Evolutionary conservation across 2,113 vertebrate genomes (phyloP).

Genomic region (Irena cyanogastra): DNA sequence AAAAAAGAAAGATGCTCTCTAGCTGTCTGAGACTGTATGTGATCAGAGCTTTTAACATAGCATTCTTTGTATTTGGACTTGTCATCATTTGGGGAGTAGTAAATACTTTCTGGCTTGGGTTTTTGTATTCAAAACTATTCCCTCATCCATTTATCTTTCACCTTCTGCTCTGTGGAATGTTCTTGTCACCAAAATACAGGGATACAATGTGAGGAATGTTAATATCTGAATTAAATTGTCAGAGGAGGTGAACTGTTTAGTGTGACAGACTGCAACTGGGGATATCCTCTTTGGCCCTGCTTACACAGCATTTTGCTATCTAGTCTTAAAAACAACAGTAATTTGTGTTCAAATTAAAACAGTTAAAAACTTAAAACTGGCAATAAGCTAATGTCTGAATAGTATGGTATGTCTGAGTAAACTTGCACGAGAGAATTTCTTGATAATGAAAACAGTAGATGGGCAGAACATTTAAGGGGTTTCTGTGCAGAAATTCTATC

Average conservation of each 20-base stretch:
- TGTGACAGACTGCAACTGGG: conserved; percentile 29
- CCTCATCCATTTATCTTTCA: conserved; percentile 63
- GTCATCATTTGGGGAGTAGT: conserved; percentile 57
- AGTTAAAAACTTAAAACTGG: neutral
- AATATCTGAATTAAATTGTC: conserved; percentile 68
- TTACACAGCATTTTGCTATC: neutral
- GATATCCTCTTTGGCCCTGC: neutral
- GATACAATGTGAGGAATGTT: conserved; percentile 72
- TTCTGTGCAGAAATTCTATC: neutral
- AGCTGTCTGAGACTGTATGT: neutral
- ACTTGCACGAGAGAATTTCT: neutral
- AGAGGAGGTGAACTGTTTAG: conserved; percentile 44
- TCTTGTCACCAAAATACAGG: conserved; percentile 64
- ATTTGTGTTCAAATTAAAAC: neutral
- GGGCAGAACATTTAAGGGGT: neutral
- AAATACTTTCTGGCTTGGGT: conserved; percentile 56
- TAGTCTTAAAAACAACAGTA: neutral
- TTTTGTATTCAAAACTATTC: conserved; percentile 64
- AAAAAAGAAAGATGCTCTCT: neutral
- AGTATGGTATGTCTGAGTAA: neutral
- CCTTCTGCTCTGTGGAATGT: conserved; percentile 68
- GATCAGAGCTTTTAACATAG: conserved; percentile 45
- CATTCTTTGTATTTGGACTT: conserved; percentile 58
- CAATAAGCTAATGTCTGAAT: neutral
- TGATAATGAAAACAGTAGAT: neutral